phyloP scores from a whole-genome alignment of 1,140 invertebrate genomes.

The Ceratosolen solmsi region DNA sequence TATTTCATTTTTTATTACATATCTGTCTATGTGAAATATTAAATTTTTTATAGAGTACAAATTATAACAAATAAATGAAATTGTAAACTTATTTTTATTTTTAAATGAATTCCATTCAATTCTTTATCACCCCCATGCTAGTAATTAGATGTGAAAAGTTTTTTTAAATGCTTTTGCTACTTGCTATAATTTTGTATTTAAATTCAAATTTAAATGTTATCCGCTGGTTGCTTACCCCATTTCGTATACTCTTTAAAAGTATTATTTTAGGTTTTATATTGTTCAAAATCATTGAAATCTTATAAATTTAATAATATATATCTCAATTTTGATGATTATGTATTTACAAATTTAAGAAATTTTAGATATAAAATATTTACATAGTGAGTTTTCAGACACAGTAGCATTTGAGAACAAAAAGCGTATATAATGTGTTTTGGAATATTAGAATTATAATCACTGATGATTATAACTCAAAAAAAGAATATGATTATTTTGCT shows the following conservation, averaged over 20 bases:
- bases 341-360: slow-evolving; percentile 15
- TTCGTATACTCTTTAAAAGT: slow-evolving; percentile 20
- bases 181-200: slow-evolving; percentile 35
- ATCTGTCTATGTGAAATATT: slow-evolving; percentile 42
- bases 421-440: slow-evolving; percentile 33
- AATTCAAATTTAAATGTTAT: slow-evolving; percentile 24
- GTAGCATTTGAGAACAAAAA: no score
- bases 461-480: neutral
- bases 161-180: slow-evolving; percentile 47
- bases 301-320: neutral
- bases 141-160: slow-evolving; percentile 32
- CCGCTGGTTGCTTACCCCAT: slow-evolving; percentile 40
- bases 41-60: slow-evolving; percentile 33
- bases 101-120: neutral
- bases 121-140: slow-evolving; percentile 31
- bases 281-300: neutral
- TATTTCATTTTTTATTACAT: no score
- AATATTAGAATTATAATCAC: slow-evolving; percentile 35
- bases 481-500: slow-evolving; percentile 18
- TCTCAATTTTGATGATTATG: neutral
- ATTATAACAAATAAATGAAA: neutral
- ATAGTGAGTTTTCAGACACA: slow-evolving; percentile 15
- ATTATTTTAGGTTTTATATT: neutral
- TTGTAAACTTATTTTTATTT: no score
- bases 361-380: slow-evolving; percentile 21